phyloP scores from a whole-genome alignment of 2,113 vertebrate species.

The Entosphenus tridentatus region DNA sequence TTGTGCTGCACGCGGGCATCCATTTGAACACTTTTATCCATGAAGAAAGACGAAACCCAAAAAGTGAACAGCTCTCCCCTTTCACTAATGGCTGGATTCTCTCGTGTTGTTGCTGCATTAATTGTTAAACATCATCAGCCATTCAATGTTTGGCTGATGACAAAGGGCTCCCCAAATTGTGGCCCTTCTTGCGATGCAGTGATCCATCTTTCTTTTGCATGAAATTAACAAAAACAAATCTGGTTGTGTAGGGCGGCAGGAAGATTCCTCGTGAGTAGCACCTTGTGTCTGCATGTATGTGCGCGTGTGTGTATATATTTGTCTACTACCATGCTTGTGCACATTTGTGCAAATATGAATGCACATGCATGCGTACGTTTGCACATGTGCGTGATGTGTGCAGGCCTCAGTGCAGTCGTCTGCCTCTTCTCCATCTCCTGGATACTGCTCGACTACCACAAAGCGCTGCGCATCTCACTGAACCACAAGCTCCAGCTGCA shows the following conservation, averaged over 20 bases:
- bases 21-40: neutral
- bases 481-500: slow-evolving; percentile 34
- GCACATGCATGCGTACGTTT: neutral
- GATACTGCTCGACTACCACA: slow-evolving; percentile 77
- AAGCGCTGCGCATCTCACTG: slow-evolving; percentile 54
- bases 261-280: neutral
- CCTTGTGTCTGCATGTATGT: neutral
- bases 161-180: too few relatives aligned
- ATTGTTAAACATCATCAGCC: neutral
- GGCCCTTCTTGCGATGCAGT: too few relatives aligned
- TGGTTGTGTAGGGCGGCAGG: neutral
- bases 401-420: slow-evolving; percentile 39
- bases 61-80: neutral
- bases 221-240: neutral
- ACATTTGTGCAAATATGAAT: neutral
- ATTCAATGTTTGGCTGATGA: too few relatives aligned
- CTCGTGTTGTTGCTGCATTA: neutral
- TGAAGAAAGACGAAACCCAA: too few relatives aligned
- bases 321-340: neutral
- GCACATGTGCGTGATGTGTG: slow-evolving; percentile 9
- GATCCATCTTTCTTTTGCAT: too few relatives aligned
- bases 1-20: neutral
- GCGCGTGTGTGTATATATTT: neutral
- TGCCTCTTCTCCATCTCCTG: slow-evolving; percentile 53
- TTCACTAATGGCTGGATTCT: neutral